Base-by-base conservation (phyloP, 2,113 vertebrate species). In the Antechinus flavipes region DNA sequence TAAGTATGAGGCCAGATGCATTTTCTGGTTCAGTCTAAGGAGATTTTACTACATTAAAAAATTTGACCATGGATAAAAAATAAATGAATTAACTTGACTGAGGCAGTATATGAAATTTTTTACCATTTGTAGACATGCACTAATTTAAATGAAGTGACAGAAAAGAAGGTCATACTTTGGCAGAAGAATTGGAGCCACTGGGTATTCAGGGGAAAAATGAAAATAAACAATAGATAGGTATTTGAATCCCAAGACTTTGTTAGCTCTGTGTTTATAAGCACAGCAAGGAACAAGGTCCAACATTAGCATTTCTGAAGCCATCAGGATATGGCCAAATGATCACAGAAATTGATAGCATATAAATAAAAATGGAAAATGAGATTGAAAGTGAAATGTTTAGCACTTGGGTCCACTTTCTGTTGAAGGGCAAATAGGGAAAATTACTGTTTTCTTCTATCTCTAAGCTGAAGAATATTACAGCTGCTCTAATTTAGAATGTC, bases 341-440 rank as follows among this genome's bases (percentile, higher is more conserved):
- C 97, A 89, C 0, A 35, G 5, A 30, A 89, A 22, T 22, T 93
- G 96, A 97, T 93, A 92, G 94, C 55, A 96, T 47, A 92, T 1
- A 91, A 10, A 54, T 7, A 96, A 55, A 96, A 91, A 96, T 61
- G 92, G 42, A 50, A 93, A 91, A 98, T 22, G 1, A 35, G 22
- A 76, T 94, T 96, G 95, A 35, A 58, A 97, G 94, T 54, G n/a
- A 27, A 76, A 94, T 93, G 26, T 94, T 94, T 95, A 96, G 30
- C 47, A 11, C 22, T 94, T 68, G 10, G 46, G 5, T 95, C 96
- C 42, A 0, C 0, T 35, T 76, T 96, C 52, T 90, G 55, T 91
- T 92, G 50, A 96, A 95, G 49, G 98, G 96, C 90, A 97, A 96
- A 95, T n/a, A 92, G 27, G 54, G 96, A 89, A 96, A 54, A 96